These are phyloP conservation scores for Leptarthrus brevirostris DNA, from an alignment of 2,888 invertebrate genomes.

Conservation along the genomic window DNA sequence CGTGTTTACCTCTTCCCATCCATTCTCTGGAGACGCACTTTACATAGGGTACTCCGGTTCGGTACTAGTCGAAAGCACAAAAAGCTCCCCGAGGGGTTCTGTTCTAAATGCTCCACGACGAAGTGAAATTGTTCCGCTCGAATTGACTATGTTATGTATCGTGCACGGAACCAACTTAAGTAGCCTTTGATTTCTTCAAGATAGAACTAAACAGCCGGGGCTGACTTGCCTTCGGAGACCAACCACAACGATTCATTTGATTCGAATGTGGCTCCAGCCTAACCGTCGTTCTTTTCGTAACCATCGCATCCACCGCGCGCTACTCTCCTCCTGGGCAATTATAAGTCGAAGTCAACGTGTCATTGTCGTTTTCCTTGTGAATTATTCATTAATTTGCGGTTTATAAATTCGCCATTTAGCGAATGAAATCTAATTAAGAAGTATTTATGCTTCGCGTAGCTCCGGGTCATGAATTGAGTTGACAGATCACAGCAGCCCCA, in stretches of 20 bases:
- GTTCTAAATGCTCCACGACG: neutral
- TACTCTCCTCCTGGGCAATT: slow-evolving; percentile 25
- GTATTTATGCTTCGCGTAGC: slow-evolving; percentile 32
- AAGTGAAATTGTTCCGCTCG: slow-evolving; percentile 23
- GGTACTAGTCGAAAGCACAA: slow-evolving; percentile 18
- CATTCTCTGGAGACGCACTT: neutral
- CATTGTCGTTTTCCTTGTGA: slow-evolving; percentile 38
- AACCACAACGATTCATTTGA: neutral
- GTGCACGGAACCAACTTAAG: slow-evolving; percentile 8
- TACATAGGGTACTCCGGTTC: neutral
- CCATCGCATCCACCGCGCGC: neutral
- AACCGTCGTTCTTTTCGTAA: too few species aligned
- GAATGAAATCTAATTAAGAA: slow-evolving; percentile 47
- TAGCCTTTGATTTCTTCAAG: neutral
- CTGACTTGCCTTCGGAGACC: neutral
- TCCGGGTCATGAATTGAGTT: slow-evolving; percentile 26
- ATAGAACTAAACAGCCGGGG: neutral
- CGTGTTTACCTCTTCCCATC: slow-evolving; percentile 5
- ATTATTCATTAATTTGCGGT: slow-evolving; percentile 49
- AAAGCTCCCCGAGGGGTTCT: neutral
- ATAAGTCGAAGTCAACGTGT: slow-evolving; percentile 35
- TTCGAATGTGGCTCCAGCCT: too few species aligned
- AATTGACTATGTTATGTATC: neutral
- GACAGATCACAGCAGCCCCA: slow-evolving; percentile 5
- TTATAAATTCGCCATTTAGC: slow-evolving; percentile 48